Evolutionary conservation across 2,888 invertebrate species (phyloP).

Genomic region (Drosophila tanythrix): DNA sequence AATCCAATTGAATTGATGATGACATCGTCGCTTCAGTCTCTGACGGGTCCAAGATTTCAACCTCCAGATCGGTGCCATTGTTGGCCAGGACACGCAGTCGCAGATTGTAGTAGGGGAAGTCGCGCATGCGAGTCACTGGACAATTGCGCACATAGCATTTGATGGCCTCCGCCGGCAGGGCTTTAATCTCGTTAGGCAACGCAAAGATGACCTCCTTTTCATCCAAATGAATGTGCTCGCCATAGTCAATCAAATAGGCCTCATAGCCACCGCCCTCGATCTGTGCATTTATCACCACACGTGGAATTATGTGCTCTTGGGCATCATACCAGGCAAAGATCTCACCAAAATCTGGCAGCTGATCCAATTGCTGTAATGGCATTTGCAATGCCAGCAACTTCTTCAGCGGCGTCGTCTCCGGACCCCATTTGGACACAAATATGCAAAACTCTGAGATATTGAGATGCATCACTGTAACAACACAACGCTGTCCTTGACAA

Average conservation of each 20-base stretch:
- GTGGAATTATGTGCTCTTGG: conserved; percentile 38
- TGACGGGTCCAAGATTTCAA: conserved; percentile 36
- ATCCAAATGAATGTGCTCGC: conserved; percentile 55
- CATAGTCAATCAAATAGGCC: conserved; percentile 62
- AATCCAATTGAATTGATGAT: not conserved
- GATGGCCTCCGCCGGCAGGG: conserved; percentile 63
- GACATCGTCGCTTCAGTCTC: not conserved
- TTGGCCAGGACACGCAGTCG: conserved; percentile 41
- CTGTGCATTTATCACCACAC: conserved; percentile 43
- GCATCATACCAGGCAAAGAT: conserved; percentile 61
- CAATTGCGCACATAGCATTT: conserved; percentile 48
- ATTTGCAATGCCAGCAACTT: conserved; percentile 28
- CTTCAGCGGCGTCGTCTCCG: conserved; percentile 17
- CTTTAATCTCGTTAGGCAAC: conserved; percentile 39
- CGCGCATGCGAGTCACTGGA: conserved; percentile 20
- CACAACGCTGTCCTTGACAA: conserved; percentile 9
- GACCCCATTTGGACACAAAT: conserved; percentile 50
- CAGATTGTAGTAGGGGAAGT: conserved; percentile 24
- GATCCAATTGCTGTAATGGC: conserved; percentile 29
- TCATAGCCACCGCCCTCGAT: conserved; percentile 55
- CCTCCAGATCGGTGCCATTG: conserved; percentile 40
- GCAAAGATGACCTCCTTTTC: conserved; percentile 50
- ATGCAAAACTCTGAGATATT: conserved; percentile 46
- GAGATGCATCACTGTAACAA: conserved; percentile 41
- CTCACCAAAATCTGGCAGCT: conserved; percentile 61